Percentiles rank a stretch among this genome's conserved stretches.
These are phyloP conservation scores for Leptopilina drosophilae DNA, from an alignment of 2,888 invertebrate species.

Conservation along the genomic window DNA sequence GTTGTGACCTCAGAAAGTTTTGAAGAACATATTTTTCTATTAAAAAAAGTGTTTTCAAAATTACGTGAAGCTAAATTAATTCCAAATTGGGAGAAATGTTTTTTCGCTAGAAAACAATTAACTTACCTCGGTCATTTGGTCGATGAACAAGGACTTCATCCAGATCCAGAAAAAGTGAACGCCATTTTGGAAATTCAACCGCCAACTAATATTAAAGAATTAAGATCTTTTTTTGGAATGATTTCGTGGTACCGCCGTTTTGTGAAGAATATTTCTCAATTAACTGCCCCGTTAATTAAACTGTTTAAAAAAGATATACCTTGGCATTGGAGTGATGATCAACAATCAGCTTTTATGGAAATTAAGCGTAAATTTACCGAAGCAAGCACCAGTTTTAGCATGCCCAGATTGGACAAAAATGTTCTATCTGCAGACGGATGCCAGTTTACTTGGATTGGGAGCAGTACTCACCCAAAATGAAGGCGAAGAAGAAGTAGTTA, in stretches of 20 bases:
- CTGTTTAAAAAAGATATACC: conserved; percentile 27
- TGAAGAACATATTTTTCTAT: neutral
- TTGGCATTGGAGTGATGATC: conserved; percentile 44
- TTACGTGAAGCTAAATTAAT: neutral
- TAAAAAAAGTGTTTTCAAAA: neutral
- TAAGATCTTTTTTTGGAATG: conserved; percentile 59
- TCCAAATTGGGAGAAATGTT: no score
- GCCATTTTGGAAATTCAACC: conserved; percentile 39
- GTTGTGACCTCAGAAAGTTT: conserved; percentile 48
- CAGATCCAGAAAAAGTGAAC: conserved; percentile 48
- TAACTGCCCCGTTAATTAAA: conserved; percentile 32
- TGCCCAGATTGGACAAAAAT: conserved; percentile 43
- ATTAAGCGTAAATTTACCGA: conserved; percentile 31
- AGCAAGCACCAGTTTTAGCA: conserved; percentile 40
- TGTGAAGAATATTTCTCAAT: conserved; percentile 38
- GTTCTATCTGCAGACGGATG: conserved; percentile 49
- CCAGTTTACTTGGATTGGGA: conserved; percentile 45
- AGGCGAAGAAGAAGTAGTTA: conserved; percentile 40
- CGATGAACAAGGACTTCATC: conserved; percentile 35
- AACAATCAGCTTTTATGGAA: conserved; percentile 39
- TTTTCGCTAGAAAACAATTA: conserved; percentile 40
- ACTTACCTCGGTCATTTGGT: conserved; percentile 54
- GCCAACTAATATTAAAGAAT: conserved; percentile 50
- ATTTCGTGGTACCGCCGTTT: conserved; percentile 57
- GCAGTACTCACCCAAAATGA: conserved; percentile 34